Percentiles rank a stretch among this genome's conserved stretches.
These are phyloP conservation scores for Liodrosophila aerea DNA, from an alignment of 2,888 invertebrate genomes.

Conservation along the genomic window DNA sequence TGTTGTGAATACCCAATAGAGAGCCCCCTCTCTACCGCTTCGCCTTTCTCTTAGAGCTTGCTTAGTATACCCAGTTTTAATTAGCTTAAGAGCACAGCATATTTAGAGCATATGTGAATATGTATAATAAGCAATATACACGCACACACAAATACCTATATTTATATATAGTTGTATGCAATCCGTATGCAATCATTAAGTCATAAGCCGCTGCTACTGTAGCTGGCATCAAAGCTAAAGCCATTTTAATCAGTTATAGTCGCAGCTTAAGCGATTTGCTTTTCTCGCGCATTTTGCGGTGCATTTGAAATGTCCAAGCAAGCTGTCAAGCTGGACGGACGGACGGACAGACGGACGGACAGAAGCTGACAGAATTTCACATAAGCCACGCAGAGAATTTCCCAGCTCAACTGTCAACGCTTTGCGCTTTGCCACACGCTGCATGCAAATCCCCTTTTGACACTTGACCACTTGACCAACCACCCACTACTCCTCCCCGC, in stretches of 20 bases:
- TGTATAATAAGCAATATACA: background rate
- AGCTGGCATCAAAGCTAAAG: conserved; percentile 51
- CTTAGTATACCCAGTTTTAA: too few relatives aligned
- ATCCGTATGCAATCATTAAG: background rate
- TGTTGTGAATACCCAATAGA: too few relatives aligned
- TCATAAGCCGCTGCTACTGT: conserved; percentile 29
- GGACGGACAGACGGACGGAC: conserved; percentile 10
- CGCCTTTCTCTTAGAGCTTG: too few relatives aligned
- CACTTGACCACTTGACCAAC: conserved; percentile 68
- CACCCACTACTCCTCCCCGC: background rate
- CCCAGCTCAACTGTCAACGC: conserved; percentile 34
- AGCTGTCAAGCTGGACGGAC: conserved; percentile 38
- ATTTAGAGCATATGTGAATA: too few relatives aligned
- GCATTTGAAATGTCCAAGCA: conserved; percentile 66
- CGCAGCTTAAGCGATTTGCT: conserved; percentile 57
- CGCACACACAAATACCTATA: background rate
- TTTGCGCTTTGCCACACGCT: conserved; percentile 39
- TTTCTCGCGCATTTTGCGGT: conserved; percentile 64
- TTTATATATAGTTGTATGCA: background rate
- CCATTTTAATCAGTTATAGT: conserved; percentile 69
- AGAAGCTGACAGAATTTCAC: conserved; percentile 2
- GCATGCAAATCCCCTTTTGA: conserved; percentile 73
- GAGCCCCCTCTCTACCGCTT: too few relatives aligned
- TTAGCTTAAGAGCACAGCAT: too few relatives aligned
- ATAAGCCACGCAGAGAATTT: conserved; percentile 22